phyloP scores from a whole-genome alignment of 2,113 vertebrate species.

The Pampusana beccarii region DNA sequence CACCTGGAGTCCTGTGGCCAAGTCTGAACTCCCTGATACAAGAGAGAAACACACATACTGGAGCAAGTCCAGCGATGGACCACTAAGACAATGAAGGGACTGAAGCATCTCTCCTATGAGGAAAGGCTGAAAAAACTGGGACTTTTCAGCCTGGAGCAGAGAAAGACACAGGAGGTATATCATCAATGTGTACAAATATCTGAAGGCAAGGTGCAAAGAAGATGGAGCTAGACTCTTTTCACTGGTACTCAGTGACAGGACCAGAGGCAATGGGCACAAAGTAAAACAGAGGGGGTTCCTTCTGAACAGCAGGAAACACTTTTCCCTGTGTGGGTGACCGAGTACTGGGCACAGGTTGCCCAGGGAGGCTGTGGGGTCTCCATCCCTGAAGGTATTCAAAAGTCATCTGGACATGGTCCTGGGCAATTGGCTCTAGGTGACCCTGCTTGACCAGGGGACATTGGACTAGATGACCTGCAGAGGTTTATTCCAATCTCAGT shows the following conservation, averaged over 20 bases:
- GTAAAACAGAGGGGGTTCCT: neutral
- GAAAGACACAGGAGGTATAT: neutral
- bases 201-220: neutral
- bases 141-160: neutral
- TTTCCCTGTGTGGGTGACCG: neutral
- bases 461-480: neutral
- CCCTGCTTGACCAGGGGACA: accelerated
- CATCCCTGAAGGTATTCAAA: neutral
- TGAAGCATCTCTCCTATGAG: neutral
- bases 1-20: neutral
- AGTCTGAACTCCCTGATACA: neutral
- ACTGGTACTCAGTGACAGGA: neutral
- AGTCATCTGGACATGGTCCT: neutral
- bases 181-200: neutral
- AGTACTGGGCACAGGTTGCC: neutral
- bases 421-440: neutral
- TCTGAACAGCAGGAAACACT: neutral
- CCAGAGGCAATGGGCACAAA: neutral
- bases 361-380: neutral
- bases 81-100: neutral
- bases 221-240: neutral
- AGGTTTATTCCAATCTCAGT: neutral
- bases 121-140: neutral
- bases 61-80: neutral
- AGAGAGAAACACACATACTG: too few species aligned